A percentile compares a stretch with the other conserved stretches of the same genome.
Evolutionary conservation across 2,888 invertebrate species (phyloP).

Genomic region (Aelia acuminata): DNA sequence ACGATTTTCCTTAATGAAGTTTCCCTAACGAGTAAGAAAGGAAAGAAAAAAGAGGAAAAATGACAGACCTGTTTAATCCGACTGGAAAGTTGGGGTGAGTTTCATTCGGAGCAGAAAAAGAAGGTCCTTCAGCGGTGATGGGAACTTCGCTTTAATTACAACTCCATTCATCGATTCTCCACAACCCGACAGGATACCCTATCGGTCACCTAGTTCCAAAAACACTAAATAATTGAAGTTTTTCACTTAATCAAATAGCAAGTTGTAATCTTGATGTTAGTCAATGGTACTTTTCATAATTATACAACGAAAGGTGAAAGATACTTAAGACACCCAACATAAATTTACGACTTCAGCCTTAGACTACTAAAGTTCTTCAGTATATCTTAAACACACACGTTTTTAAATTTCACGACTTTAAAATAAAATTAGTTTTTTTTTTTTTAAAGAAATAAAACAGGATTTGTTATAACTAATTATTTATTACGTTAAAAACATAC

Average conservation of each 20-base stretch:
- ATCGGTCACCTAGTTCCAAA: background rate
- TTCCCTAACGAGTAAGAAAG: conserved; percentile 18
- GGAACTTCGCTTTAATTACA: conserved; percentile 20
- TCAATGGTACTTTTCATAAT: too few species aligned
- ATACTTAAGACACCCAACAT: too few species aligned
- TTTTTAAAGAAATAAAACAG: too few species aligned
- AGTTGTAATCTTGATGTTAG: background rate
- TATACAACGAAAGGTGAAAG: too few species aligned
- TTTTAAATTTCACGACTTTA: too few species aligned
- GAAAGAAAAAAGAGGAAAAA: background rate
- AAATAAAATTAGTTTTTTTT: too few species aligned
- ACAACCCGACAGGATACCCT: background rate
- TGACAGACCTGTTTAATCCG: conserved; percentile 17
- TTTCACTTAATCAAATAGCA: background rate
- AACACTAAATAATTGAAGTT: background rate
- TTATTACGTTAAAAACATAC: too few species aligned
- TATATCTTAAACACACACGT: too few species aligned
- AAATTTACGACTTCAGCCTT: too few species aligned
- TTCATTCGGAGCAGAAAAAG: conserved; percentile 12
- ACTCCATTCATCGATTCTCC: conserved; percentile 20
- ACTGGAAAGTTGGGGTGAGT: background rate
- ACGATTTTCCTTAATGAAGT: conserved; percentile 31
- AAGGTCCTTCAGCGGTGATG: background rate
- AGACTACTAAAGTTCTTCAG: too few species aligned
- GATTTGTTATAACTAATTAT: too few species aligned